Base-by-base conservation (phyloP, 2,888 invertebrate species). In the Thysanoteuthis rhombus region DNA sequence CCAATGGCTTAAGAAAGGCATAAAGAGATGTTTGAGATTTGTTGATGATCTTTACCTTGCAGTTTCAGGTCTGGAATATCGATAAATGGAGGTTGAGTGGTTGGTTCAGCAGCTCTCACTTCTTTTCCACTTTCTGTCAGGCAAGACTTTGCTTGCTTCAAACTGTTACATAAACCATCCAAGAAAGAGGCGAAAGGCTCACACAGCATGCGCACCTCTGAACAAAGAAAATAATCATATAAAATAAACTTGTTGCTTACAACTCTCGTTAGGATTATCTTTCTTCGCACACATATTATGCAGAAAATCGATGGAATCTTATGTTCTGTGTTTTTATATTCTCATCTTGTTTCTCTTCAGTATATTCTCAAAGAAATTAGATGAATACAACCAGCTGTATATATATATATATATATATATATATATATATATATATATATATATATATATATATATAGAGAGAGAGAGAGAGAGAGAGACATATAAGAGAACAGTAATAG, bases 151-250 rank as follows among this genome's bases (percentile, higher is more conserved):
- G 92, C 40, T 92, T 28, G 32, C n/a, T 22, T 92, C 92, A 92
- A 32, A 92, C 92, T 92, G 32, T 42, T 92, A 32, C 92, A 92
- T 36, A 92, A 92, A 6, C 42, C 92, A 45, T 92, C 92, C 40
- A 92, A 16, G 45, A 92, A 92, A n/a, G 92, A 92, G 12, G 92
- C 92, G 39, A 92, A 92, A 2, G 40, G n/a, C 22, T 92, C 40
- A 45, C 92, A 92, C 19, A 45, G 19, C 5, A 19, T 28, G 19
- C 45, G 40, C 5, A 92, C 45, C 19, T 92, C 92, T 92, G 45
- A 75, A 75, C 5, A 75, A n/a, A 38, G 0, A 40, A 90, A 90
- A 39, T 4, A 12, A 28, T 40, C 8, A 58, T 25, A 58, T 32
- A n/a, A 0, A 38, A 89, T 10, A 91, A 91, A 91, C 19, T 39